These are phyloP conservation scores for Calephelis nemesis DNA, from an alignment of 1,140 invertebrate species.

Conservation along the genomic window DNA sequence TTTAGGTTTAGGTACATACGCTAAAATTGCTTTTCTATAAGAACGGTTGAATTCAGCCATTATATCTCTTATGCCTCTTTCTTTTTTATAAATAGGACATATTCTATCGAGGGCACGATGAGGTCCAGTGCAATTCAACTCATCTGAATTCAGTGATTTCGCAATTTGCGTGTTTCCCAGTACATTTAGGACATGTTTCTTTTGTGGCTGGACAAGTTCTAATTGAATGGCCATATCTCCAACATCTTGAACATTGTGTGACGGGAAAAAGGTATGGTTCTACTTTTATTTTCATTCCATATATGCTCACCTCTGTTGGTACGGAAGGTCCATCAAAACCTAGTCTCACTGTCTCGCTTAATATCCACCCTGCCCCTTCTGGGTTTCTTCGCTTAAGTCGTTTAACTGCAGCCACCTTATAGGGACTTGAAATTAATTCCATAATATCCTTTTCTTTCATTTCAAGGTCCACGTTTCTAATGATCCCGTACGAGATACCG, in stretches of 20 bases:
- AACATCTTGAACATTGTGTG: conserved; percentile 41
- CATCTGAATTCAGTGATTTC: conserved; percentile 35
- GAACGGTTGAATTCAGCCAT: conserved; percentile 36
- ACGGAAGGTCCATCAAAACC: conserved; percentile 29
- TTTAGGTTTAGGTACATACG: conserved; percentile 19
- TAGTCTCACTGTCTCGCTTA: conserved; percentile 30
- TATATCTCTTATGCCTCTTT: conserved; percentile 34
- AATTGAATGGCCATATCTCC: conserved; percentile 34
- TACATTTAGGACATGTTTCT: conserved; percentile 41
- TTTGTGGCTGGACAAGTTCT: conserved; percentile 31
- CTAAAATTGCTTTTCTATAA: conserved; percentile 30
- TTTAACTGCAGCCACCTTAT: conserved; percentile 18
- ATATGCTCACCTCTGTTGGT: conserved; percentile 27
- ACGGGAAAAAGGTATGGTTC: conserved; percentile 41
- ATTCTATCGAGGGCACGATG: conserved; percentile 32
- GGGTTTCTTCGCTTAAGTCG: conserved; percentile 24
- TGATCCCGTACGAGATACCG: conserved; percentile 27
- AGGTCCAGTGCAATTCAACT: conserved; percentile 33
- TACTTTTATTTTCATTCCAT: conserved; percentile 30
- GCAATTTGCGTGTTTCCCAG: conserved; percentile 35
- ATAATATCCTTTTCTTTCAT: conserved; percentile 33
- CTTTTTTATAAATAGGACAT: conserved; percentile 36
- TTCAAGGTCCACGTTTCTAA: conserved; percentile 30
- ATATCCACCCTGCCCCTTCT: conserved; percentile 23
- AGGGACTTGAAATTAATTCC: conserved; percentile 22